These are phyloP conservation scores for Falco peregrinus DNA, from an alignment of 2,797 vertebrate genomes.

Conservation along the genomic window DNA sequence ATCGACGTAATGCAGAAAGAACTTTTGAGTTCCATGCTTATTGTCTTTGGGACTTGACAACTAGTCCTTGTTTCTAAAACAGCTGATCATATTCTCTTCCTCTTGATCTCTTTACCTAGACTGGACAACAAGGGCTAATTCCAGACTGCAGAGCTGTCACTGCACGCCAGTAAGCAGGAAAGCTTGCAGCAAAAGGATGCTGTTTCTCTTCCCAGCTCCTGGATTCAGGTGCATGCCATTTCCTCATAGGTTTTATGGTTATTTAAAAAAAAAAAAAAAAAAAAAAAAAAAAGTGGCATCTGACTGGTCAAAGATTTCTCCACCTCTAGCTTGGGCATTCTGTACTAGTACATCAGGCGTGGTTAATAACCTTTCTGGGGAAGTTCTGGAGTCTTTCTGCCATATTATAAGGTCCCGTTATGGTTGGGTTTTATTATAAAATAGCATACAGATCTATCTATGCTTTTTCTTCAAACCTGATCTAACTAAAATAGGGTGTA, in stretches of 20 bases:
- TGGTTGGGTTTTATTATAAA: neutral
- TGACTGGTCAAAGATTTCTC: neutral
- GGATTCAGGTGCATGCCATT: neutral
- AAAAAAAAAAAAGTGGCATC: neutral
- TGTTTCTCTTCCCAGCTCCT: neutral
- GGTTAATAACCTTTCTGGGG: neutral
- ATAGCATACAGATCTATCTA: neutral
- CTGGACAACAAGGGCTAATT: neutral
- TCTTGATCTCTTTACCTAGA: neutral
- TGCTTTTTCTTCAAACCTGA: neutral
- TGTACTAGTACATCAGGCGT: neutral
- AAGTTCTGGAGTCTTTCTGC: neutral
- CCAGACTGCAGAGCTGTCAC: neutral
- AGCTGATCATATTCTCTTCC: neutral
- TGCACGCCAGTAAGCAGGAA: neutral
- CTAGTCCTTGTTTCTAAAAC: neutral
- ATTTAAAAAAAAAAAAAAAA: neutral
- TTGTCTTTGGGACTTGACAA: neutral
- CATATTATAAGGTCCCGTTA: neutral
- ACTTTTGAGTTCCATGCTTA: neutral
- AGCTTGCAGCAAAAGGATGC: neutral
- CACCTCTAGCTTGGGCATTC: neutral
- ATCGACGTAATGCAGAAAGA: neutral
- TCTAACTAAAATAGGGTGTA: neutral
- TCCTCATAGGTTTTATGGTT: neutral